Conservation (phyloP, 2,888 invertebrate species). For the Acleris literana region DNA sequence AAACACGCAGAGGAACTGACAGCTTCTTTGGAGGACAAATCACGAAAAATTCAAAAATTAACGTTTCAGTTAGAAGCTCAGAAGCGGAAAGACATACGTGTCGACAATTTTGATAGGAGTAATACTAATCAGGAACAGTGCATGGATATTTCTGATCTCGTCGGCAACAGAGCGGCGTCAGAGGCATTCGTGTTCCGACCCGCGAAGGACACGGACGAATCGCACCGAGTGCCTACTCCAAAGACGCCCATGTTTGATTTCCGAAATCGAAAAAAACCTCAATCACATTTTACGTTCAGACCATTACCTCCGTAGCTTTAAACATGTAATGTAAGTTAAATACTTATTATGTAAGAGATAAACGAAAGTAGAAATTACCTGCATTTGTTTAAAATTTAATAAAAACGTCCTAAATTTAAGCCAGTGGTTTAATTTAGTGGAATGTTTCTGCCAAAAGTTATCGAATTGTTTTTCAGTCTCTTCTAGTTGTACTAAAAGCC, state of each 20-base stretch:
- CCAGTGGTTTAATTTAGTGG: slow-evolving; percentile 94
- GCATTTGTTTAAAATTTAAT: slow-evolving; percentile 96
- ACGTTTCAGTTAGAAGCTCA: slow-evolving; percentile 73
- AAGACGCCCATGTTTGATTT: slow-evolving; percentile 76
- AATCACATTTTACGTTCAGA: slow-evolving; percentile 66
- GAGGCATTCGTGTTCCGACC: slow-evolving; percentile 73
- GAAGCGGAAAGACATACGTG: slow-evolving; percentile 68
- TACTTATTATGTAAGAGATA: too few species aligned
- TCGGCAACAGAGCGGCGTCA: slow-evolving; percentile 63
- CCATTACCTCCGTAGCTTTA: slow-evolving; percentile 59
- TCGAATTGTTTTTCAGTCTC: slow-evolving; percentile 97
- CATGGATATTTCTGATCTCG: slow-evolving; percentile 73
- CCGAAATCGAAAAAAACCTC: slow-evolving; percentile 55
- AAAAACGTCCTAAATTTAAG: slow-evolving; percentile 96
- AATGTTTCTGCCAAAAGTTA: slow-evolving; percentile 97
- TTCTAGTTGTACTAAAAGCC: slow-evolving; percentile 95
- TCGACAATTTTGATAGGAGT: slow-evolving; percentile 55
- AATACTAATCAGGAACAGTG: slow-evolving; percentile 62
- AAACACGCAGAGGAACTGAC: slow-evolving; percentile 75
- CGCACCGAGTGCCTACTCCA: slow-evolving; percentile 64
- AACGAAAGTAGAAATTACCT: slow-evolving; percentile 74
- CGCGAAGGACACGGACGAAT: slow-evolving; percentile 61
- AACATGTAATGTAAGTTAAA: slow-evolving; percentile 17
- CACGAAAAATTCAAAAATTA: slow-evolving; percentile 75
- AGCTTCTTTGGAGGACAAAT: slow-evolving; percentile 71